Evolutionary conservation across 2,113 vertebrate genomes (phyloP).

Genomic region (Sebastes schlegelii): DNA sequence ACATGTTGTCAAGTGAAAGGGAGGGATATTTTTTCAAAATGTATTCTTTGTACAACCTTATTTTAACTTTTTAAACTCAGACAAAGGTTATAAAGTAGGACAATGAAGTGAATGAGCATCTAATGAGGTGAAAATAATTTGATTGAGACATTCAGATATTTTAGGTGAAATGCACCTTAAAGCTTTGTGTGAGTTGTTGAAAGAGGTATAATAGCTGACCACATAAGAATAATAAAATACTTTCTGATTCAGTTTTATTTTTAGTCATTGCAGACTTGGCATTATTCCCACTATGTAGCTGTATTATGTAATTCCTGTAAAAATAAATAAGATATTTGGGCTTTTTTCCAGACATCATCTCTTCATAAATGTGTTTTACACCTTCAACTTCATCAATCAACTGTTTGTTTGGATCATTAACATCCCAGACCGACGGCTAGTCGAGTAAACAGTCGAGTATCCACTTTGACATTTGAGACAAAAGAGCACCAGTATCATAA

Average conservation of each 20-base stretch:
- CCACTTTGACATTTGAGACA: conserved; percentile 33
- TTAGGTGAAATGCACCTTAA: conserved; percentile 9
- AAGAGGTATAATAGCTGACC: conserved; percentile 8
- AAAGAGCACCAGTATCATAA: conserved; percentile 28
- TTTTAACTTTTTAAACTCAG: conserved; percentile 14
- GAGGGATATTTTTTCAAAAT: background rate
- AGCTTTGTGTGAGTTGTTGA: conserved; percentile 10
- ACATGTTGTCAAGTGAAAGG: background rate
- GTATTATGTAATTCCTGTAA: background rate
- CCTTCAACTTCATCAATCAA: conserved; percentile 13
- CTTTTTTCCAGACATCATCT: background rate
- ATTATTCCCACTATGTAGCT: background rate
- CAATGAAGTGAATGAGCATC: conserved; percentile 21
- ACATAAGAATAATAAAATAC: background rate
- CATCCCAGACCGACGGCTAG: conserved; percentile 47
- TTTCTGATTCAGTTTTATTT: background rate
- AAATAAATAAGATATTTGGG: background rate
- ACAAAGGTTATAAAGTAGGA: background rate
- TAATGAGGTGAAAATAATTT: conserved; percentile 20
- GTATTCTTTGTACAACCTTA: background rate
- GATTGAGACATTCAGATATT: conserved; percentile 4
- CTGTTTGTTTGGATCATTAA: conserved; percentile 34
- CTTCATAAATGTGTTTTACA: conserved; percentile 6
- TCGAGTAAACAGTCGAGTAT: background rate
- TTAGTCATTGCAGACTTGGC: background rate